Percentiles rank a stretch among this genome's conserved stretches.
Conservation (phyloP, 2,113 vertebrate species). For the Tetraodon nigroviridis region DNA sequence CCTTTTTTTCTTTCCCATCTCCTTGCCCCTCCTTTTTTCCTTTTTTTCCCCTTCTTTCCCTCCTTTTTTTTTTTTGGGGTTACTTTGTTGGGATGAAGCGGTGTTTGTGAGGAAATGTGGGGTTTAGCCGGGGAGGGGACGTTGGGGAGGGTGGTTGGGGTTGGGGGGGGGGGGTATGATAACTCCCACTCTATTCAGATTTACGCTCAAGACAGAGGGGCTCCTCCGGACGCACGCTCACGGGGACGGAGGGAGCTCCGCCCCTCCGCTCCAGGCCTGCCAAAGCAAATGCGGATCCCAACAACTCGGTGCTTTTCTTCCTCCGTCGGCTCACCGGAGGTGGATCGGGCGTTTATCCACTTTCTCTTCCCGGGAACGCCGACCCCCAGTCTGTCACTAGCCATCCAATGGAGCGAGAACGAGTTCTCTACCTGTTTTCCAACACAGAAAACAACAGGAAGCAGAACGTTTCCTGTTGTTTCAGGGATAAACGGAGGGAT, state of each 20-base stretch:
- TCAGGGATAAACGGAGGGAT: too few relatives aligned
- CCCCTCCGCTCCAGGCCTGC: slow-evolving; percentile 53
- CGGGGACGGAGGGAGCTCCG: slow-evolving; percentile 48
- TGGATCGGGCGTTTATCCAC: neutral
- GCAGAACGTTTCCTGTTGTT: too few relatives aligned
- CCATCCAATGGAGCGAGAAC: too few relatives aligned
- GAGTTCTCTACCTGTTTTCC: too few relatives aligned
- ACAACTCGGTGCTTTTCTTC: slow-evolving; percentile 51
- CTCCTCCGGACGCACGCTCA: slow-evolving; percentile 64
- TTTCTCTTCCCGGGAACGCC: too few relatives aligned
- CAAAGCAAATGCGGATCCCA: slow-evolving; percentile 71
- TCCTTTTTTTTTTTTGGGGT: too few relatives aligned
- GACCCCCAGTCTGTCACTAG: too few relatives aligned
- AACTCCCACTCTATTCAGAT: slow-evolving; percentile 69
- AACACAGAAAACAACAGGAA: too few relatives aligned
- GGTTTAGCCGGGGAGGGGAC: slow-evolving; percentile 54
- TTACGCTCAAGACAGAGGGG: slow-evolving; percentile 64
- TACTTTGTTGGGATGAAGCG: slow-evolving; percentile 68
- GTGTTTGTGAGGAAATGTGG: slow-evolving; percentile 69
- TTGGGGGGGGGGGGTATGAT: slow-evolving; percentile 58
- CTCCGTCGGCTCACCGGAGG: neutral
- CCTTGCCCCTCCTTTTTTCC: too few relatives aligned
- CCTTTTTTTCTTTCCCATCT: too few relatives aligned
- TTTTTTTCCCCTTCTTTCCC: too few relatives aligned
- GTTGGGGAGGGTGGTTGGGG: slow-evolving; percentile 22